These are phyloP conservation scores for Heteropelma amictum DNA, from an alignment of 2,888 invertebrate genomes.

Conservation along the genomic window DNA sequence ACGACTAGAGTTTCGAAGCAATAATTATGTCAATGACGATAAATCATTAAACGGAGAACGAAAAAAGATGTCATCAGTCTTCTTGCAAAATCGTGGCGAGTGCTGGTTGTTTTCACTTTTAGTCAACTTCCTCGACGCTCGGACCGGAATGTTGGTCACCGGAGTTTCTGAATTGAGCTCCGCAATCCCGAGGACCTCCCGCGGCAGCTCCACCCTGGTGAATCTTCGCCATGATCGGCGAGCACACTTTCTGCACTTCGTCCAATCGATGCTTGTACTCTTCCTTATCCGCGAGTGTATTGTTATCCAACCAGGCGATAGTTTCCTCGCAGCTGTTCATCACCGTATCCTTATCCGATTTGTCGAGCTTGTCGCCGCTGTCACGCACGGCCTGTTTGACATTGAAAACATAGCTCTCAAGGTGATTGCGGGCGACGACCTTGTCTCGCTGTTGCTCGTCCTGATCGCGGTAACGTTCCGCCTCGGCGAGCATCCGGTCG, in stretches of 20 bases:
- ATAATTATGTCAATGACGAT: neutral
- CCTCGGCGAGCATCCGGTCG: constrained; percentile 86
- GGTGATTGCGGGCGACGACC: constrained; percentile 83
- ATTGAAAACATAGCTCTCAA: constrained; percentile 85
- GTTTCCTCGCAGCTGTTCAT: constrained; percentile 81
- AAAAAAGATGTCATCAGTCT: constrained; percentile 4
- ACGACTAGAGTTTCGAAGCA: neutral
- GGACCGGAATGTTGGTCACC: constrained; percentile 72
- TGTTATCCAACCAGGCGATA: constrained; percentile 86
- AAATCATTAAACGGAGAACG: neutral
- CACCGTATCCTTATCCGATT: constrained; percentile 76
- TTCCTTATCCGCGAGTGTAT: constrained; percentile 82
- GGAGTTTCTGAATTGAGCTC: constrained; percentile 47
- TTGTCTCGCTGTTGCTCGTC: constrained; percentile 84
- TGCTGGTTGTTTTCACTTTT: constrained; percentile 61
- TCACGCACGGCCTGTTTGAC: constrained; percentile 84
- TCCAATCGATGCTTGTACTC: constrained; percentile 82
- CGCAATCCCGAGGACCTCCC: constrained; percentile 53
- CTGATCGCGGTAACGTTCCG: constrained; percentile 85
- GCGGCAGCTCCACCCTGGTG: constrained; percentile 60
- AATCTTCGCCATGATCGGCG: constrained; percentile 76
- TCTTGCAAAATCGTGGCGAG: neutral
- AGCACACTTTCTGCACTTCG: constrained; percentile 81
- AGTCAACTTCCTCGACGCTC: constrained; percentile 79
- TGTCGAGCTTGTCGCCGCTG: constrained; percentile 82